phyloP scores from a whole-genome alignment of 2,888 invertebrate species.

The Papilio protenor region DNA sequence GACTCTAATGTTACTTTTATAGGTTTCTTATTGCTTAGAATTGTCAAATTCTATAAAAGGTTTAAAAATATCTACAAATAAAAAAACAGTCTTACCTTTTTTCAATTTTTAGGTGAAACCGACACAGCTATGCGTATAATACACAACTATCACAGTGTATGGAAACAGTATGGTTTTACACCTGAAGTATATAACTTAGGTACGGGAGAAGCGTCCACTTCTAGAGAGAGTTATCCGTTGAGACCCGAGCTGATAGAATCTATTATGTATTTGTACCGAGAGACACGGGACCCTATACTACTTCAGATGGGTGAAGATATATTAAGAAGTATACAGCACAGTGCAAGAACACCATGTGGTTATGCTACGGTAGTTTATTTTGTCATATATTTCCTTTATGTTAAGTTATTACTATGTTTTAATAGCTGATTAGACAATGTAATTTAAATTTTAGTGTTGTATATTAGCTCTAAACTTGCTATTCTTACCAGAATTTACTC shows the following conservation, averaged over 20 bases:
- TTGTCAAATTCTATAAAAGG: too few species aligned
- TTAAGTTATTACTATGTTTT: not conserved
- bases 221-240: constrained; percentile 95
- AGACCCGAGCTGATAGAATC: constrained; percentile 98
- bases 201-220: constrained; percentile 91
- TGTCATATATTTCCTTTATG: not conserved
- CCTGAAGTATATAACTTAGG: constrained; percentile 99
- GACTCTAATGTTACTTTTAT: too few species aligned
- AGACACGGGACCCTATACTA: constrained; percentile 96
- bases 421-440: not conserved
- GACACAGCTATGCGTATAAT: constrained; percentile 96
- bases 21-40: too few species aligned
- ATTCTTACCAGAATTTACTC: too few species aligned
- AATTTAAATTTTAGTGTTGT: too few species aligned
- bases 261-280: constrained; percentile 97
- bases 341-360: constrained; percentile 96
- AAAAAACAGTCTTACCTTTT: constrained; percentile 25
- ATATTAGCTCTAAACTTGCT: too few species aligned
- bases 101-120: constrained; percentile 88
- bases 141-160: constrained; percentile 98
- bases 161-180: constrained; percentile 98
- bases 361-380: constrained; percentile 94
- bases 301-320: constrained; percentile 97
- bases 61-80: not conserved
- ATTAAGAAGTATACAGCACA: constrained; percentile 95